Percentiles rank a stretch among this genome's conserved stretches.
Conservation (phyloP, 2,797 vertebrate species). For the Danio choprae region DNA sequence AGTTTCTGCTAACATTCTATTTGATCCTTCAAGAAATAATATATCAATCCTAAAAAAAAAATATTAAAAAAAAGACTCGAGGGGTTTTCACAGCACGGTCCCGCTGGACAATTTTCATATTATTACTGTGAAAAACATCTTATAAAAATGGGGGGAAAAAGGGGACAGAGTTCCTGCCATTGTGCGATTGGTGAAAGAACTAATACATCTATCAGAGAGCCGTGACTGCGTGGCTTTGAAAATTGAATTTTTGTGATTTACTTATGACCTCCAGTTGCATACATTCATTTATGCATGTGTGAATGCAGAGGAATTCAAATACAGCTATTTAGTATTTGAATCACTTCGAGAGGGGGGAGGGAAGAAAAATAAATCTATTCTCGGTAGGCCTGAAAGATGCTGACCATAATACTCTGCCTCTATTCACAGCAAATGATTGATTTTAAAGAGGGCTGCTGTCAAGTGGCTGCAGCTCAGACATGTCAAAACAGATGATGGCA, state of each 20-base stretch:
- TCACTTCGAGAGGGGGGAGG: not conserved
- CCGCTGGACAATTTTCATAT: not conserved
- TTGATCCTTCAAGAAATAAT: not conserved
- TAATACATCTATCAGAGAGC: not conserved
- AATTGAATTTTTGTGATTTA: constrained; percentile 30
- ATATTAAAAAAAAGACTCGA: not conserved
- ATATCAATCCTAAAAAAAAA: constrained; percentile 8
- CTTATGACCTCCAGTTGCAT: constrained; percentile 7
- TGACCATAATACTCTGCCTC: constrained; percentile 21
- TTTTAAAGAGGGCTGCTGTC: constrained; percentile 36
- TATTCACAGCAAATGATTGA: constrained; percentile 21
- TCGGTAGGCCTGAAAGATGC: constrained; percentile 10
- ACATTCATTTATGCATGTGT: not conserved
- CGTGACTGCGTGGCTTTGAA: not conserved
- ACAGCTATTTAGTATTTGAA: constrained; percentile 27
- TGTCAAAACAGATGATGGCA: constrained; percentile 15
- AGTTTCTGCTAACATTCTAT: not conserved
- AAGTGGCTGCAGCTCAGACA: constrained; percentile 4
- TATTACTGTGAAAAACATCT: constrained; percentile 32
- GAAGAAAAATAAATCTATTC: constrained; percentile 5
- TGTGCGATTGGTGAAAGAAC: not conserved
- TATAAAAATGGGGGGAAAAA: not conserved
- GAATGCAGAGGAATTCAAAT: not conserved
- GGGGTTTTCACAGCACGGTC: constrained; percentile 13
- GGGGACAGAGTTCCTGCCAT: not conserved